Evolutionary conservation across 2,888 invertebrate species (phyloP), one percentile per base, ranked within the genome.

Genomic region (Xestia sexstrigata): DNA sequence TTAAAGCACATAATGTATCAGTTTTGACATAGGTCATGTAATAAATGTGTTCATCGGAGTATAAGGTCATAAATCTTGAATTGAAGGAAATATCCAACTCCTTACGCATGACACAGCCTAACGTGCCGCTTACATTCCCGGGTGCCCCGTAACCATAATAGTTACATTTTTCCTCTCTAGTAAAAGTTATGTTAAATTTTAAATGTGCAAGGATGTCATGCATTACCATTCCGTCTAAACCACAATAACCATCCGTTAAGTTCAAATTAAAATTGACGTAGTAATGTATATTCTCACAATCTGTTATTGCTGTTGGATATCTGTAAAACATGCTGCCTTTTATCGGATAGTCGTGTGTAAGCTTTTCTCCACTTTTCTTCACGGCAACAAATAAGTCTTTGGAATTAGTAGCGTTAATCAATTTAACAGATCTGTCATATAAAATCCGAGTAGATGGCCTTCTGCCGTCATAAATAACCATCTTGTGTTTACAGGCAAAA

Each of bases 61-160:
- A 94, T 63, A 63, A 71, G 4, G 90, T 89, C 83, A 94, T 84
- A 76, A 94, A 94, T 75, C 94, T 90, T 8, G 94, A 93, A 84
- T 94, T 94, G 49, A 94, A 94, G 0, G 94, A 94, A 68, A 94
- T 88, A 70, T 94, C 94, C 30, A 93, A 79, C 65, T 91, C 84
- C 17, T 88, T 78, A 2, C 87, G 81, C 42, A 91, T 62, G 5
- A 94, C 76, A 68, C 92, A 90, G 1, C 91, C 92, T 35, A 94
- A 89, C 60, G 91, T 92, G 0, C 94, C 94, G 4, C 89, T 90
- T 7, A 82, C 76, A 5, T 89, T 88, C 8, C 87, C 74, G 2
- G 66, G 49, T 0, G 74, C 73, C 13, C 81, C 82, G 66, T 89
- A 93, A 0, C 94, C 94, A 58, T 90, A 94, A 62, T 52, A 81